Conservation (phyloP, 1,140 invertebrate genomes). For the Coenobita brevimanus region DNA sequence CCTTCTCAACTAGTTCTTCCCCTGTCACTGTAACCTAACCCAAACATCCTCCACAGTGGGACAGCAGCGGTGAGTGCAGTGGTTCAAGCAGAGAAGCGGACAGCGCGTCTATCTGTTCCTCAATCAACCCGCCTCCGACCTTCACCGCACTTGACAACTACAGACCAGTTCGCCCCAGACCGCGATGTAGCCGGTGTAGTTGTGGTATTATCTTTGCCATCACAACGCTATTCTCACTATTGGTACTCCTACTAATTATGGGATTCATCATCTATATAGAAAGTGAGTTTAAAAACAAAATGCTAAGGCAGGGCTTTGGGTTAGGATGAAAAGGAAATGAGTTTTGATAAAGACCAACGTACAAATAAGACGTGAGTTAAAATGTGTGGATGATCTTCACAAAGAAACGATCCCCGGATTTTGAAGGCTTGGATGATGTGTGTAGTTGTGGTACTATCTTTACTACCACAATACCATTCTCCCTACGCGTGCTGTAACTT, state of each 20-base stretch:
- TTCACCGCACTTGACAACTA: constrained; percentile 69
- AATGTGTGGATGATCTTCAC: too few species aligned
- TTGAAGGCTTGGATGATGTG: too few species aligned
- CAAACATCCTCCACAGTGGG: not conserved
- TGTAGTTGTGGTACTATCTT: too few species aligned
- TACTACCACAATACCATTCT: too few species aligned
- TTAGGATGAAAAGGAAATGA: too few species aligned
- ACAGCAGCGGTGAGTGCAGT: not conserved
- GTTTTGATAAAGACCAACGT: too few species aligned
- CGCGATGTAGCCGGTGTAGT: constrained; percentile 41
- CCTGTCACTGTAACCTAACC: too few species aligned
- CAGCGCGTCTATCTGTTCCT: constrained; percentile 56
- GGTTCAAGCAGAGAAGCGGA: constrained; percentile 16
- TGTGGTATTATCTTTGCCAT: constrained; percentile 65
- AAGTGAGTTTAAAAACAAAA: constrained; percentile 46
- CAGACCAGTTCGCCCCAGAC: constrained; percentile 52
- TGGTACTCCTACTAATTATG: constrained; percentile 62
- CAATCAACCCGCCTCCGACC: constrained; percentile 65
- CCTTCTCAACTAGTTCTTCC: too few species aligned
- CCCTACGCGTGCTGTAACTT: too few species aligned
- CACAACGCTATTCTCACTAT: constrained; percentile 55
- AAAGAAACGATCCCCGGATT: too few species aligned
- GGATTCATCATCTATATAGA: constrained; percentile 68
- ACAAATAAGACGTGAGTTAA: too few species aligned
- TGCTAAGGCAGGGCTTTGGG: too few species aligned